These are phyloP conservation scores for Protobothrops flavoviridis DNA, from an alignment of 2,113 vertebrate genomes.

Conservation along the genomic window DNA sequence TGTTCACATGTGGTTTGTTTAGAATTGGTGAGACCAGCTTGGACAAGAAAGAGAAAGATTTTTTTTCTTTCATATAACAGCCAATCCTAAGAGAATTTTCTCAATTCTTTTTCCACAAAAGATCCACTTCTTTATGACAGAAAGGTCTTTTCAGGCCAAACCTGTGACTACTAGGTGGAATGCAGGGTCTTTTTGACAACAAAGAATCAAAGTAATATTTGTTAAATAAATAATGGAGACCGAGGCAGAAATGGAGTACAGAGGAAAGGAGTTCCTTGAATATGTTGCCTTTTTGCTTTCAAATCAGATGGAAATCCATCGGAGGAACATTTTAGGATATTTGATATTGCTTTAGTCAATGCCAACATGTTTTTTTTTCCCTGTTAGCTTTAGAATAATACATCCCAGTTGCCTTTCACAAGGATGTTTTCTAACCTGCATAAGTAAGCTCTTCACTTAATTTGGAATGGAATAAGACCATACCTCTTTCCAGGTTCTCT, in stretches of 20 bases:
- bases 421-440: not conserved
- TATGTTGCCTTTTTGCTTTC: not conserved
- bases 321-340: not conserved
- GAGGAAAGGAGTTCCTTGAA: not conserved
- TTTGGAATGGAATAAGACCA: not conserved
- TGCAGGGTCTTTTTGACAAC: not conserved
- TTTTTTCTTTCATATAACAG: not conserved
- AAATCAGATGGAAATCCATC: not conserved
- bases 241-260: not conserved
- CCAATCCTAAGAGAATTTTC: not conserved
- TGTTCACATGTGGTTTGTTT: not conserved
- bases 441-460: not conserved
- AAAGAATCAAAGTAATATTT: not conserved
- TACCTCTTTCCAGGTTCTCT: not conserved
- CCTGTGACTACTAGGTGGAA: not conserved
- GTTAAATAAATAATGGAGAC: not conserved
- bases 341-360: not conserved
- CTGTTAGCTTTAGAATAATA: not conserved
- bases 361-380: not conserved
- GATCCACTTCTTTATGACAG: not conserved
- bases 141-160: not conserved
- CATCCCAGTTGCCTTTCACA: not conserved
- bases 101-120: not conserved
- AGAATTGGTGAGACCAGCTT: not conserved
- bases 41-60: not conserved